phyloP scores from a whole-genome alignment of 2,113 vertebrate genomes.

The Oncorhynchus kisutch region DNA sequence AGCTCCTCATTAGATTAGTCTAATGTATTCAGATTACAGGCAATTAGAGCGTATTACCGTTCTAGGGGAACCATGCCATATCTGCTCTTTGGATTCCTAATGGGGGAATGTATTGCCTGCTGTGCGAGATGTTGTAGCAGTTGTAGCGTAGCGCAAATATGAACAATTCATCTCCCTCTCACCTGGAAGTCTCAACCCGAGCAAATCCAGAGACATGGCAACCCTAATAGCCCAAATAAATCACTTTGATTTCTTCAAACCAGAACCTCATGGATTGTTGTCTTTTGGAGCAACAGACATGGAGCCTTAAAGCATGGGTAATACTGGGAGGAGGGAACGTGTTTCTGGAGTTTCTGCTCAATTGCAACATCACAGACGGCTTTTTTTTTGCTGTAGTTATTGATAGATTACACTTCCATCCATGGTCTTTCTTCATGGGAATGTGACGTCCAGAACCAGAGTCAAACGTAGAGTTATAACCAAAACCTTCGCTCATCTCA shows the following conservation, averaged over 20 bases:
- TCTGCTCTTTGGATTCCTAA: constrained; percentile 50
- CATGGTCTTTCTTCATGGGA: too few species aligned
- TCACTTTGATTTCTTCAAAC: constrained; percentile 24
- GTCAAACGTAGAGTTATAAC: too few species aligned
- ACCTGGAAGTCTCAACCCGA: constrained; percentile 52
- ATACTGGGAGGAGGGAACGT: too few species aligned
- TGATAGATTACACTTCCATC: too few species aligned
- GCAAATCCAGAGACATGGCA: constrained; percentile 59
- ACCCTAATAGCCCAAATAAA: constrained; percentile 60
- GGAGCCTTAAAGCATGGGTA: too few species aligned
- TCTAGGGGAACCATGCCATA: constrained; percentile 55
- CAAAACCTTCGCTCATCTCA: too few species aligned
- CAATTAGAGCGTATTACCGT: constrained; percentile 62
- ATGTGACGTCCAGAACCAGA: too few species aligned
- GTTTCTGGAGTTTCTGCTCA: too few species aligned
- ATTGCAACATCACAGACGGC: too few species aligned
- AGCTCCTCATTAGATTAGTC: constrained; percentile 47
- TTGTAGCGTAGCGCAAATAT: constrained; percentile 53
- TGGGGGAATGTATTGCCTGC: constrained; percentile 23
- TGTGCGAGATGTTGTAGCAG: constrained; percentile 33
- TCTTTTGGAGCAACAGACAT: constrained; percentile 32
- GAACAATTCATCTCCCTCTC: constrained; percentile 57
- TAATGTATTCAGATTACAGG: constrained; percentile 67
- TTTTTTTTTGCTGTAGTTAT: too few species aligned
- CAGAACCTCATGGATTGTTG: constrained; percentile 31